Evolutionary conservation across 2,113 vertebrate species (phyloP).

Genomic region (Pluvialis apricaria): DNA sequence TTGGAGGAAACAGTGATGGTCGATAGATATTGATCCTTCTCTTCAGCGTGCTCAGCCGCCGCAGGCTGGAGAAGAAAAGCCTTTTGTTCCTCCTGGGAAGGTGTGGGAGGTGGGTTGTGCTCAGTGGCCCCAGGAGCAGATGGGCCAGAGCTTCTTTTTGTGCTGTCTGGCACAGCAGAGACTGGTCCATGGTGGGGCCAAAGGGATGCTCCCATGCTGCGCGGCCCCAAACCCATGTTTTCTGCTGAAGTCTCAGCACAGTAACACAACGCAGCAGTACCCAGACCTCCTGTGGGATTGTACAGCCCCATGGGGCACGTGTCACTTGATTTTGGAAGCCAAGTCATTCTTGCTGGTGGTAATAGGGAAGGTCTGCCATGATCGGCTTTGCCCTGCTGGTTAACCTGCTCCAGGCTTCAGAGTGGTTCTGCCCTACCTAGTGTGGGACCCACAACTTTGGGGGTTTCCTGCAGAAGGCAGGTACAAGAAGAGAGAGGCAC

Average conservation of each 20-base stretch:
- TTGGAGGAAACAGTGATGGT: neutral
- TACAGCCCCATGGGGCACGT: neutral
- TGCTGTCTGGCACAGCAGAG: neutral
- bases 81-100: constrained; percentile 30
- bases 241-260: neutral
- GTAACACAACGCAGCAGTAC: neutral
- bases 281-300: neutral
- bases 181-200: neutral
- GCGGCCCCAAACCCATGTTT: neutral
- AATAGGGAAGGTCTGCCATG: neutral
- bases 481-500: neutral
- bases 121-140: neutral
- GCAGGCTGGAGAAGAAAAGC: neutral
- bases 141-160: neutral
- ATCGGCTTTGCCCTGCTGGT: neutral
- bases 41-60: neutral
- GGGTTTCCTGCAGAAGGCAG: neutral
- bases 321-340: neutral
- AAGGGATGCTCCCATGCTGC: neutral
- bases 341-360: neutral
- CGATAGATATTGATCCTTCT: constrained; percentile 53
- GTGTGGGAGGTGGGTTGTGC: neutral
- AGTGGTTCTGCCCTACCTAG: neutral
- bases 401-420: neutral
- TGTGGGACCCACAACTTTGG: neutral